phyloP scores from a whole-genome alignment of 2,888 invertebrate genomes.

The Ellobium chinense region DNA sequence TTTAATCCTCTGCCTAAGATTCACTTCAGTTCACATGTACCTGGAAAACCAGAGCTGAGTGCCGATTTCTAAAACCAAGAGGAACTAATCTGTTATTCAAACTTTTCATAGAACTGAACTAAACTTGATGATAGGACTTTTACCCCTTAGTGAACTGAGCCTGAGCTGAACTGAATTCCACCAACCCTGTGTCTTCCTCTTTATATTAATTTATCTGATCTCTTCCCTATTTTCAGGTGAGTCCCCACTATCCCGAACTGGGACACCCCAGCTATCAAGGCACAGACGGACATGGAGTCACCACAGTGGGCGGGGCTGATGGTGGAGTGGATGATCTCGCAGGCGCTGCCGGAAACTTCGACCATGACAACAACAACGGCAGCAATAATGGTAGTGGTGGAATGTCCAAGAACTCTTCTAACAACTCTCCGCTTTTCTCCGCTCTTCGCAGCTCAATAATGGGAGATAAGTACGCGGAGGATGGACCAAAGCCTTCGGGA shows the following conservation, averaged over 20 bases:
- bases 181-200: too few species aligned
- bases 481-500: not conserved
- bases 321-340: not conserved
- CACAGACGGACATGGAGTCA: not conserved
- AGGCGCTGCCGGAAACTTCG: not conserved
- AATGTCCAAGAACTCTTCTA: not conserved
- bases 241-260: constrained; percentile 33
- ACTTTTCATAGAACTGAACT: too few species aligned
- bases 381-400: not conserved
- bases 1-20: too few species aligned
- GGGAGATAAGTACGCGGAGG: constrained; percentile 20
- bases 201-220: not conserved
- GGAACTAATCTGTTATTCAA: too few species aligned
- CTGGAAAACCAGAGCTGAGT: too few species aligned
- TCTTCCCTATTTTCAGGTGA: not conserved
- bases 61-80: too few species aligned
- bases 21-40: too few species aligned
- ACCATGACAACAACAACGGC: not conserved
- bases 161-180: not conserved
- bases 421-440: not conserved
- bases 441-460: constrained; percentile 11
- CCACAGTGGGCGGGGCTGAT: not conserved
- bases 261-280: not conserved
- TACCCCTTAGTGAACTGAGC: not conserved
- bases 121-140: too few species aligned